Conservation (phyloP, 1,140 invertebrate species). For the Mya arenaria region DNA sequence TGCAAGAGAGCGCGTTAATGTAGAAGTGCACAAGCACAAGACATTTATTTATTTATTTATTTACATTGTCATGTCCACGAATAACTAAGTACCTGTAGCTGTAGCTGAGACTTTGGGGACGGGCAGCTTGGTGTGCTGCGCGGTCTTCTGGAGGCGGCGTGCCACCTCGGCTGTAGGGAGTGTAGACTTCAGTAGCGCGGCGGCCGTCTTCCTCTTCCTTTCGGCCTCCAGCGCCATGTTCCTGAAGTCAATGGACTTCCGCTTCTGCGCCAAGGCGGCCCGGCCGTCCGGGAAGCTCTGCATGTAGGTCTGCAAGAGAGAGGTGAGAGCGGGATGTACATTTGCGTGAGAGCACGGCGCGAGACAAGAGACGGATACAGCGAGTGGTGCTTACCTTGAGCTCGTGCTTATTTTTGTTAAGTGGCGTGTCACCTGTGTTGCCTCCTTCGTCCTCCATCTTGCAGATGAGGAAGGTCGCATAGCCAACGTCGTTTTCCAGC, state of each 20-base stretch:
- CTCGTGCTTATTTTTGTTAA: not conserved
- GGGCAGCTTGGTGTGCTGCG: no score
- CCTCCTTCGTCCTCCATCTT: not conserved
- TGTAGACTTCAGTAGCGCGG: not conserved
- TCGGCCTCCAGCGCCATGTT: not conserved
- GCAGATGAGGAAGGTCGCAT: not conserved
- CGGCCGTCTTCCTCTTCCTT: not conserved
- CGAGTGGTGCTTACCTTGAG: not conserved
- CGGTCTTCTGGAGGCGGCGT: not conserved
- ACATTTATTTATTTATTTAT: not conserved
- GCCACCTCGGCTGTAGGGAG: not conserved
- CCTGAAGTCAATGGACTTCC: not conserved
- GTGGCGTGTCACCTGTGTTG: not conserved
- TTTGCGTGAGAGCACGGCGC: not conserved
- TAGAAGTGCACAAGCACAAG: not conserved
- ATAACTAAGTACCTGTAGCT: not conserved
- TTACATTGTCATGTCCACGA: not conserved
- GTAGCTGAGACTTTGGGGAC: no score
- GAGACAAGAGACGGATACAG: not conserved
- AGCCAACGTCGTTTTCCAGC: slow-evolving; percentile 9
- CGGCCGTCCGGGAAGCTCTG: slow-evolving; percentile 4
- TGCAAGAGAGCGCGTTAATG: not conserved
- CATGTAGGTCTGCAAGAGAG: not conserved
- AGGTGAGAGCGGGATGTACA: no score
- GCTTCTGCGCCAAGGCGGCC: not conserved